phyloP scores from a whole-genome alignment of 2,113 vertebrate genomes.

The Colistium nudipinnis region DNA sequence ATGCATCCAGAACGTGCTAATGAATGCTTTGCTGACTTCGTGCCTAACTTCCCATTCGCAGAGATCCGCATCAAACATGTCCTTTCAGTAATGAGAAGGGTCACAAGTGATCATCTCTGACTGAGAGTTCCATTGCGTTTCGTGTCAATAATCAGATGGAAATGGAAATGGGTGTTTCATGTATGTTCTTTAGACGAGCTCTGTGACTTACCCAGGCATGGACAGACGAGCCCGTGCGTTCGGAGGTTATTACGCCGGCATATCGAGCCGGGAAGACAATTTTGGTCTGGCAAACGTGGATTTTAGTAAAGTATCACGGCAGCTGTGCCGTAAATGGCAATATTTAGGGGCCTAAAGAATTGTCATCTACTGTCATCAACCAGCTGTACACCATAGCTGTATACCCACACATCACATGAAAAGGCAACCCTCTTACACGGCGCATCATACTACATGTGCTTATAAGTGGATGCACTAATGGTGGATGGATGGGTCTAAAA shows the following conservation, averaged over 20 bases:
- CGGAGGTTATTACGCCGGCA: conserved; percentile 18
- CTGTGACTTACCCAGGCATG: conserved; percentile 6
- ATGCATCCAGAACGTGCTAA: conserved; percentile 32
- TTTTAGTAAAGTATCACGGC: too few species aligned
- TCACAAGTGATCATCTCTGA: conserved; percentile 15
- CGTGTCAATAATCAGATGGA: conserved; percentile 19
- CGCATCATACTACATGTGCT: background rate
- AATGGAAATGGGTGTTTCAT: conserved; percentile 21
- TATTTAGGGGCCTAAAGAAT: too few species aligned
- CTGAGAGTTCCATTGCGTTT: background rate
- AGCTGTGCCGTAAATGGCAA: too few species aligned
- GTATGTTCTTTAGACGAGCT: background rate
- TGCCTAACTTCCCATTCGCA: conserved; percentile 35
- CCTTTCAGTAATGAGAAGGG: conserved; percentile 41
- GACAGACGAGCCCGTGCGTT: conserved; percentile 19
- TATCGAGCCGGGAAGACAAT: conserved; percentile 4
- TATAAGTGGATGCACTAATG: too few species aligned
- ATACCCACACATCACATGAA: background rate
- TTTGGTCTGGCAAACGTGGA: conserved; percentile 1
- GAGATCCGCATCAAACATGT: conserved; percentile 13
- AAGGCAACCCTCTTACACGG: background rate
- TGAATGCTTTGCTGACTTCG: conserved; percentile 18
- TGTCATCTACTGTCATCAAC: too few species aligned
- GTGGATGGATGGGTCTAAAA: background rate
- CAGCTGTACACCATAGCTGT: too few species aligned